These are phyloP conservation scores for Drosophila hydei DNA, from an alignment of 1,140 invertebrate species.

Conservation along the genomic window DNA sequence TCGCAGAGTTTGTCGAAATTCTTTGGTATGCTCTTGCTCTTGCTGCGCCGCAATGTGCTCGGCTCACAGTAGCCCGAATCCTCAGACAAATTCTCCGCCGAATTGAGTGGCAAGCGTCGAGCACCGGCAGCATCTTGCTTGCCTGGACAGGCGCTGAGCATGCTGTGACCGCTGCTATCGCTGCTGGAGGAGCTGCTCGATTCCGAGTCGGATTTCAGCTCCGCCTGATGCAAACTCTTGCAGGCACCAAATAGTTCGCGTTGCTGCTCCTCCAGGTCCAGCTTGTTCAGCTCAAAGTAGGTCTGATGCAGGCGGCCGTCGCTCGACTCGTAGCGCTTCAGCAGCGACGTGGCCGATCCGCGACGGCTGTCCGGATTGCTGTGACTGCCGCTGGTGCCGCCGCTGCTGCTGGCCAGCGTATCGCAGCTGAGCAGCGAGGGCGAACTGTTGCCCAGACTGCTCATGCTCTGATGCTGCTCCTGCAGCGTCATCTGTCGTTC, in stretches of 20 bases:
- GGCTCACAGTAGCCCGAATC: slow-evolving; percentile 90
- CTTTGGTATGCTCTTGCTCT: slow-evolving; percentile 84
- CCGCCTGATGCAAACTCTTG: slow-evolving; percentile 50
- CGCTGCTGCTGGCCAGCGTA: slow-evolving; percentile 49
- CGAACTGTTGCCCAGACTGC: slow-evolving; percentile 76
- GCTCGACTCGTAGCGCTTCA: slow-evolving; percentile 75
- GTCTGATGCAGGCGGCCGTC: slow-evolving; percentile 79
- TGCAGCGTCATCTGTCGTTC: slow-evolving; percentile 77
- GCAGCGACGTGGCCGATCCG: slow-evolving; percentile 62
- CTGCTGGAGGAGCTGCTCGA: slow-evolving; percentile 55
- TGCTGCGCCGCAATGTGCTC: slow-evolving; percentile 81
- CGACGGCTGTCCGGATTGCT: slow-evolving; percentile 70
- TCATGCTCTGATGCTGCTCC: slow-evolving; percentile 70
- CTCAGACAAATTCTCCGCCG: slow-evolving; percentile 89
- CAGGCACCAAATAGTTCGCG: slow-evolving; percentile 47
- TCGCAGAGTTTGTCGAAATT: slow-evolving; percentile 84
- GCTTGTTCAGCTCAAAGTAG: slow-evolving; percentile 79
- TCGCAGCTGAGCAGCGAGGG: slow-evolving; percentile 84
- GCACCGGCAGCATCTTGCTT: slow-evolving; percentile 20
- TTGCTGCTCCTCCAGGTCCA: slow-evolving; percentile 66
- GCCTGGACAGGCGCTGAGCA: slow-evolving; percentile 50
- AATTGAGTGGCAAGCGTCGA: slow-evolving; percentile 83
- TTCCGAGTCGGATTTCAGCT: slow-evolving; percentile 71
- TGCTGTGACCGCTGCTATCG: slow-evolving; percentile 64
- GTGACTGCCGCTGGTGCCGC: slow-evolving; percentile 65